phyloP scores from a whole-genome alignment of 2,797 vertebrate genomes.

The Fundulus diaphanus region DNA sequence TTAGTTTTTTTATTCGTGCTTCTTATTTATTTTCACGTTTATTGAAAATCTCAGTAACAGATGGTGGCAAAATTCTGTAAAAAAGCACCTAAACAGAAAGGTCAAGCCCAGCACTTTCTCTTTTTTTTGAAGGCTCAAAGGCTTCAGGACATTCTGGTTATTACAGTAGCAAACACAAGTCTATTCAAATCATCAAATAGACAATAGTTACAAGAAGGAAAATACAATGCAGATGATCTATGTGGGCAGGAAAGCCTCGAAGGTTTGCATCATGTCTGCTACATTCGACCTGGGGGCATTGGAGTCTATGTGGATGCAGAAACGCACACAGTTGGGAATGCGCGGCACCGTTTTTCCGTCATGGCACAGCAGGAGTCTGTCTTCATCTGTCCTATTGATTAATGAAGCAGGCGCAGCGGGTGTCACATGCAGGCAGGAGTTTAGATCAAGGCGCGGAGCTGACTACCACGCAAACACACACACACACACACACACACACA shows the following conservation, averaged over 20 bases:
- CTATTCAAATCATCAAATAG: constrained; percentile 51
- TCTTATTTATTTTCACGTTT: neutral
- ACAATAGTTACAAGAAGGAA: constrained; percentile 47
- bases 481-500: constrained; percentile 18
- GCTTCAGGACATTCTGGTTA: constrained; percentile 21
- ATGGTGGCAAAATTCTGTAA: constrained; percentile 17
- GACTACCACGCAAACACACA: constrained; percentile 44
- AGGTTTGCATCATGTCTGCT: constrained; percentile 73
- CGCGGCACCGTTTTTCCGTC: constrained; percentile 77
- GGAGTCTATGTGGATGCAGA: constrained; percentile 45
- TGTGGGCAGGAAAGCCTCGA: constrained; percentile 66
- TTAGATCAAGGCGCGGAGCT: constrained; percentile 70
- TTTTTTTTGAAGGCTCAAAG: neutral
- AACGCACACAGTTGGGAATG: constrained; percentile 29
- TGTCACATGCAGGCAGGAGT: constrained; percentile 66
- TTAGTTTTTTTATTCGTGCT: too few relatives aligned
- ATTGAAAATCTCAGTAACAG: constrained; percentile 13
- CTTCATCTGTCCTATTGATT: constrained; percentile 84
- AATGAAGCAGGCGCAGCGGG: constrained; percentile 81
- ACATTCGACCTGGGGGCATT: constrained; percentile 63
- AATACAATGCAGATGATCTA: constrained; percentile 58
- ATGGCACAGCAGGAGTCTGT: constrained; percentile 72
- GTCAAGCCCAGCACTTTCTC: constrained; percentile 4
- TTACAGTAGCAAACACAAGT: constrained; percentile 39
- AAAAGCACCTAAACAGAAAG: constrained; percentile 6